Conservation (phyloP, 2,797 vertebrate genomes). For the Myoxocephalus aenaeus region DNA sequence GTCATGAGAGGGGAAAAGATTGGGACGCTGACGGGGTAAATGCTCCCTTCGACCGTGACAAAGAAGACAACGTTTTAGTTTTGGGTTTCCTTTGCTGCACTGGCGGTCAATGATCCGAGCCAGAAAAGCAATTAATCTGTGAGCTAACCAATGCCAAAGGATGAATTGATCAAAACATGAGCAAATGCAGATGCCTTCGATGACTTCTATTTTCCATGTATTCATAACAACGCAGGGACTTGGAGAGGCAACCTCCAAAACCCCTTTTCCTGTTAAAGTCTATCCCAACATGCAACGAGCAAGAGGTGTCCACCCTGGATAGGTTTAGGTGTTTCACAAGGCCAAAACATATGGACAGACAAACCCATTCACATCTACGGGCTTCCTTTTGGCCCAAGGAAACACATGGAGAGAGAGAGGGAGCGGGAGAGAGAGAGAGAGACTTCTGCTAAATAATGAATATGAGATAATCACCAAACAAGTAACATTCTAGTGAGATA, state of each 20-base stretch:
- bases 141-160: conserved; percentile 35
- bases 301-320: not conserved
- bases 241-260: conserved; percentile 2
- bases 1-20: conserved; percentile 3
- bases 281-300: not conserved
- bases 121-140: conserved; percentile 20
- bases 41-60: not conserved
- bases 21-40: not conserved
- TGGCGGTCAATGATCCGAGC: not conserved
- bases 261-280: not conserved
- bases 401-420: not conserved
- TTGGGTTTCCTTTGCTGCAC: not conserved
- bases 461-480: not conserved
- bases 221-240: conserved; percentile 19
- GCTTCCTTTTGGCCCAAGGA: not conserved
- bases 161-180: conserved; percentile 31
- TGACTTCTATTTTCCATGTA: conserved; percentile 44
- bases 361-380: not conserved
- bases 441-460: not conserved
- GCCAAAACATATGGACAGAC: not conserved
- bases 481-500: not conserved
- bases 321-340: not conserved
- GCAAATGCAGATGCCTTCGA: conserved; percentile 38
- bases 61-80: not conserved
- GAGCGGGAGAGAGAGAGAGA: not conserved